Base-by-base conservation (phyloP, 2,113 vertebrate genomes). In the Apeltes quadracus region DNA sequence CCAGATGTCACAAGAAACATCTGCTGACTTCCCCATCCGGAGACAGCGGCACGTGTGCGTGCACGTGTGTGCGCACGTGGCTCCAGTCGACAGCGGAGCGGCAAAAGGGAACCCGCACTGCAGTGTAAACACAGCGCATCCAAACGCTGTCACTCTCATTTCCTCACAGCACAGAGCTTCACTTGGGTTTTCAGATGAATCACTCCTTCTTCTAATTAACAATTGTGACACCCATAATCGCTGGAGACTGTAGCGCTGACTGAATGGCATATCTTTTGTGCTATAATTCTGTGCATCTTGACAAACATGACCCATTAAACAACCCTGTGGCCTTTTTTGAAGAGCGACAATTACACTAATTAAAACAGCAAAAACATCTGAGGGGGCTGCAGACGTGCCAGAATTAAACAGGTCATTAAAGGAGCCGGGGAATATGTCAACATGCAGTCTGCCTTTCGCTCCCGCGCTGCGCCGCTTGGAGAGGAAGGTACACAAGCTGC, bases 261-360 rank as follows among this genome's bases (percentile, higher is more conserved):
- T 89, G 91, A 90, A 93, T 89, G 86, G 72, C 88, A 76, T 78
- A 83, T 93, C 84, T 91, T 93, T 92, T 91, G 88, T 92, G 88
- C 92, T 88, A 90, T 87, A 87, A 88, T 90, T 90, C 85, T 77
- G 86, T 80, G 84, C 88, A 93, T 93, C 91, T 92, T 93, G 89
- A 93, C 92, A 93, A 93, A 92, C 92, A 91, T 81, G 88, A 89
- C 86, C 87, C 79, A 87, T 89, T 87, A 89, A 92, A 89, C 89
- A 90, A 90, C 88, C 88, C 83, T 61, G 85, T 89, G 84, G 88
- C 89, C 89, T 93, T 90, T 88, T 89, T 27, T 89, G 72, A 77
- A 91, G 87, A 91, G 90, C 48, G 72, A 78, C 82, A 90, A 93
- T 93, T 92, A 92, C 80, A 63, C 91, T 91, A 90, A 94, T 94